Conservation (phyloP, 2,113 vertebrate species). For the Amphiprion ocellaris region DNA sequence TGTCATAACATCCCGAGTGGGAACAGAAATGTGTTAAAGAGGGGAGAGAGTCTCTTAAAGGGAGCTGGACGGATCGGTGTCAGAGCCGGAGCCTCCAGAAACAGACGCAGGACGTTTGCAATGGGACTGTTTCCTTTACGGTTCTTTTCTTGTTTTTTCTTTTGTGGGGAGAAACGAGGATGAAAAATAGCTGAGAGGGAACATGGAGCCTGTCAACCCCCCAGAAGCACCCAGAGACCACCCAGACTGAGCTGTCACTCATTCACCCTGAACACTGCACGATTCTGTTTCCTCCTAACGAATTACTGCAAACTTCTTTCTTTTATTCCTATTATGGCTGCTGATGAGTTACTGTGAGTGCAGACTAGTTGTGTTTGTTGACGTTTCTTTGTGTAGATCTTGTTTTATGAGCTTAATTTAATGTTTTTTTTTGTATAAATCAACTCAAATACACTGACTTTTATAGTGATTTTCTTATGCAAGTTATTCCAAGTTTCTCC, state of each 20-base stretch:
- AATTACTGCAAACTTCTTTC: conserved; percentile 27
- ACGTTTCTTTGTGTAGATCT: background rate
- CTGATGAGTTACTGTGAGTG: conserved; percentile 32
- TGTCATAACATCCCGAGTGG: conserved; percentile 25
- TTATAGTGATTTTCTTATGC: no score
- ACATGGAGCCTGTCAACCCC: conserved; percentile 43
- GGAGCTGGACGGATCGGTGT: conserved; percentile 30
- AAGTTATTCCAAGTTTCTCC: no score
- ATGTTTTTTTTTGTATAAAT: background rate
- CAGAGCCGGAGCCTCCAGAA: conserved; percentile 42
- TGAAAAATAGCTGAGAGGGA: conserved; percentile 60
- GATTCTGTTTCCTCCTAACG: conserved; percentile 52
- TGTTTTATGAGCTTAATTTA: background rate
- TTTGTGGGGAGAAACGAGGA: conserved; percentile 29
- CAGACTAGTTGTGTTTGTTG: background rate
- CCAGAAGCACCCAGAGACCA: conserved; percentile 70
- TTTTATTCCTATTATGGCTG: background rate
- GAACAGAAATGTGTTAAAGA: conserved; percentile 34
- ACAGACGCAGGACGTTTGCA: conserved; percentile 47
- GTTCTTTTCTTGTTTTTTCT: background rate
- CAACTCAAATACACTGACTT: background rate
- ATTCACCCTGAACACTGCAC: conserved; percentile 62
- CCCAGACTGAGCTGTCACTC: conserved; percentile 82
- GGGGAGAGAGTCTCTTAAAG: conserved; percentile 48
- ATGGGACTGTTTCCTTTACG: conserved; percentile 62